Evolutionary conservation across 2,113 vertebrate genomes (phyloP).

Genomic region (Litocranius walleri): DNA sequence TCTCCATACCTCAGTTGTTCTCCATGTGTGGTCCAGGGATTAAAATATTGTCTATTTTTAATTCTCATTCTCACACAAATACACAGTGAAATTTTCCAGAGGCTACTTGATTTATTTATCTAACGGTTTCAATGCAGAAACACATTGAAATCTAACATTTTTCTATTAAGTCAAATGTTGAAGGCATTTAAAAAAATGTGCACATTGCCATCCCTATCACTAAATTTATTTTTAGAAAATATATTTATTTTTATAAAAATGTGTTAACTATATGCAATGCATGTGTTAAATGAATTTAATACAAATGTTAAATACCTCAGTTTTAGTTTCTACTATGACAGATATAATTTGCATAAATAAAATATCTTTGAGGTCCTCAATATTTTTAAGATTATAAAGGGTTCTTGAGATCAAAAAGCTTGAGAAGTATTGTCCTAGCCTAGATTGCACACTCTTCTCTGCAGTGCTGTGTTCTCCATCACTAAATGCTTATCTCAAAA

Average conservation of each 20-base stretch:
- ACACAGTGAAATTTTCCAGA: neutral
- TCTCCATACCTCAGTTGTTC: neutral
- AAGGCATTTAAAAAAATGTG: neutral
- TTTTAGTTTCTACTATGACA: neutral
- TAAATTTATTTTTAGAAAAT: constrained; percentile 38
- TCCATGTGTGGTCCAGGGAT: neutral
- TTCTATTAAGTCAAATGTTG: neutral
- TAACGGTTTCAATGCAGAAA: neutral
- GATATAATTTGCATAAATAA: neutral
- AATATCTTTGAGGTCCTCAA: neutral
- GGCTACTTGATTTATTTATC: neutral
- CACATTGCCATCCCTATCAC: neutral
- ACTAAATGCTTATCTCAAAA: neutral
- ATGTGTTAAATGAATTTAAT: neutral
- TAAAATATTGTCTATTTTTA: neutral
- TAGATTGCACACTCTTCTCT: neutral
- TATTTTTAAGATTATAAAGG: neutral
- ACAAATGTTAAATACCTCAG: neutral
- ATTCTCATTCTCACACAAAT: neutral
- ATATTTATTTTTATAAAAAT: constrained; percentile 10
- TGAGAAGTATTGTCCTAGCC: neutral
- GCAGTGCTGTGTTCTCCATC: neutral
- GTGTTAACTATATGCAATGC: neutral
- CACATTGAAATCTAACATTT: constrained; percentile 6
- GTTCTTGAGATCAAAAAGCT: neutral